A percentile compares a stretch with the other conserved stretches of the same genome.
phyloP scores from a whole-genome alignment of 2,797 vertebrate genomes.

The Parauchenoglanis ngamensis region DNA sequence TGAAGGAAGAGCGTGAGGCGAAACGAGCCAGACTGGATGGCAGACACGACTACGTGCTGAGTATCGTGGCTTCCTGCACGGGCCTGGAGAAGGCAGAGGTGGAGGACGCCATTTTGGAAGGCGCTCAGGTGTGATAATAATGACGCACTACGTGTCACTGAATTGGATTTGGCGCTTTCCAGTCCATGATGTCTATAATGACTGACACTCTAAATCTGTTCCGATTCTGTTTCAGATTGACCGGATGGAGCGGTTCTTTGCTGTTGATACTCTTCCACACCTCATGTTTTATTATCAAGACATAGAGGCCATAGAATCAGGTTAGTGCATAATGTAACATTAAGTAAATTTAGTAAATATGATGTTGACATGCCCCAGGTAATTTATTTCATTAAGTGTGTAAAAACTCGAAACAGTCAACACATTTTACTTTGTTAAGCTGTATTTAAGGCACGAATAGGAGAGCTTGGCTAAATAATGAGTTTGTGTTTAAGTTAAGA shows the following conservation, averaged over 20 bases:
- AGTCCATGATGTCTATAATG: not conserved
- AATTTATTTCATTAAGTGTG: not conserved
- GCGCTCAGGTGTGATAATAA: constrained; percentile 80
- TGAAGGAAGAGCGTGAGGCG: constrained; percentile 90
- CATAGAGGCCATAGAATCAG: constrained; percentile 75
- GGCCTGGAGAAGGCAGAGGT: constrained; percentile 84
- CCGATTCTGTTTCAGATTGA: constrained; percentile 77
- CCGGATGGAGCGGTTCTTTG: constrained; percentile 86
- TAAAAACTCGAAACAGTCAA: not conserved
- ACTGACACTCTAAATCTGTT: not conserved
- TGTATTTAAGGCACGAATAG: not conserved
- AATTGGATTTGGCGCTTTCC: too few relatives aligned
- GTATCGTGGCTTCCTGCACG: constrained; percentile 82
- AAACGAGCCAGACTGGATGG: constrained; percentile 85
- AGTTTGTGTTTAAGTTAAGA: not conserved
- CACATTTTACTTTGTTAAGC: too few relatives aligned
- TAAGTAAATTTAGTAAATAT: not conserved
- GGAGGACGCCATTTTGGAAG: constrained; percentile 89
- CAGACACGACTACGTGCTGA: constrained; percentile 87
- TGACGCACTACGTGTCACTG: not conserved
- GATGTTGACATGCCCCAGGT: too few relatives aligned
- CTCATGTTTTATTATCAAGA: constrained; percentile 93
- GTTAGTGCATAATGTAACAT: constrained; percentile 61
- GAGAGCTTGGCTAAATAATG: not conserved
- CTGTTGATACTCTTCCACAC: constrained; percentile 78